A percentile compares a stretch with the other conserved stretches of the same genome.
Evolutionary conservation across 2,113 vertebrate genomes (phyloP).

Genomic region (Poeciliopsis occidentalis): DNA sequence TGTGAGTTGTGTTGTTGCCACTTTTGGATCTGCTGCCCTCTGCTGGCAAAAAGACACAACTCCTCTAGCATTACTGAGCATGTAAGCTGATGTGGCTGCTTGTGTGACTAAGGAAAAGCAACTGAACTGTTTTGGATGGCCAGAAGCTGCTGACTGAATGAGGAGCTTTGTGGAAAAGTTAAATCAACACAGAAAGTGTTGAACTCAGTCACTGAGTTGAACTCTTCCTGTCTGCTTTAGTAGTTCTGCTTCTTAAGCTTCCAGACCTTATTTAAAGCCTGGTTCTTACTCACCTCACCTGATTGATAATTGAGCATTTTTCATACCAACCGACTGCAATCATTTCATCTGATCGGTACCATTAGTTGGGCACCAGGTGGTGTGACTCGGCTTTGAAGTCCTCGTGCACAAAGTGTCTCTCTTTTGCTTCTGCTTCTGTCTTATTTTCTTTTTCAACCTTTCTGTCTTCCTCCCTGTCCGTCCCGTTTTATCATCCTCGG

Average conservation of each 20-base stretch:
- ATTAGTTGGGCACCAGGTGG: slow-evolving; percentile 49
- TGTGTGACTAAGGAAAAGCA: neutral
- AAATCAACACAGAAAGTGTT: too few species aligned
- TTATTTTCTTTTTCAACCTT: slow-evolving; percentile 53
- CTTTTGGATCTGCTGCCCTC: slow-evolving; percentile 71
- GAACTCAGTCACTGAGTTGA: neutral
- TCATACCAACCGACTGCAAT: slow-evolving; percentile 23
- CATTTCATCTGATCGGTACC: slow-evolving; percentile 19
- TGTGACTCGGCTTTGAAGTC: slow-evolving; percentile 52
- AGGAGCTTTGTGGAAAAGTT: neutral
- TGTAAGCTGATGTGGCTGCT: neutral
- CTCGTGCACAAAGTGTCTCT: slow-evolving; percentile 63
- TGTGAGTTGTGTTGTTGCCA: neutral
- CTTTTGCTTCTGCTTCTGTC: slow-evolving; percentile 69
- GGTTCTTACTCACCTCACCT: slow-evolving; percentile 43
- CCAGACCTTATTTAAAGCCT: slow-evolving; percentile 39
- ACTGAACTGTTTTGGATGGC: neutral
- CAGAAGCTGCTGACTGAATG: neutral
- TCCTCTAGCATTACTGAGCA: neutral
- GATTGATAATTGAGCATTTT: slow-evolving; percentile 45
- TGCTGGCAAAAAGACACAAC: slow-evolving; percentile 48
- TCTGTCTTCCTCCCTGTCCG: slow-evolving; percentile 26
- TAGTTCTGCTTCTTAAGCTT: slow-evolving; percentile 19
- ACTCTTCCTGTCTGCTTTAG: neutral
- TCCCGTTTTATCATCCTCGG: slow-evolving; percentile 78